phyloP scores from a whole-genome alignment of 1,140 invertebrate species.

The Chelonus insularis region DNA sequence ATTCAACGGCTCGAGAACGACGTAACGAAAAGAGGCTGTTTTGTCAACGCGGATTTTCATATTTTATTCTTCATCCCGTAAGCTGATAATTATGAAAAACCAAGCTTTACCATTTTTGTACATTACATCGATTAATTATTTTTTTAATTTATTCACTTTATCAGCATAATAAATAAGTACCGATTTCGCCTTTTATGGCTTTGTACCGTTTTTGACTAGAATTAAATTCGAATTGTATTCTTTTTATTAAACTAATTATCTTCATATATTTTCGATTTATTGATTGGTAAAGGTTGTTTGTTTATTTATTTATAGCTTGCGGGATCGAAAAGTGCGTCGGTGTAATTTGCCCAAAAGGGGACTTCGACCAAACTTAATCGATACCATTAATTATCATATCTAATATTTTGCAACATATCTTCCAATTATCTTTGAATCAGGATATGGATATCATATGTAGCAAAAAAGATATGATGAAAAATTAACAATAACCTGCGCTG shows the following conservation, averaged over 20 bases:
- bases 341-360: constrained; percentile 59
- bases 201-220: too few relatives aligned
- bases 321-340: constrained; percentile 54
- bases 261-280: too few relatives aligned
- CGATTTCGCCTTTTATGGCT: too few relatives aligned
- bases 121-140: too few relatives aligned
- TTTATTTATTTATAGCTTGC: constrained; percentile 24
- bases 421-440: constrained; percentile 11
- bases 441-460: constrained; percentile 21
- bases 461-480: constrained; percentile 37
- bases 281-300: not conserved
- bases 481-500: constrained; percentile 56
- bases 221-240: constrained; percentile 8
- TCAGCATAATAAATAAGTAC: too few relatives aligned
- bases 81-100: too few relatives aligned
- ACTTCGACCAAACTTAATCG: constrained; percentile 59
- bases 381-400: constrained; percentile 51
- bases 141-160: too few relatives aligned
- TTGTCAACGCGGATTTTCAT: constrained; percentile 55
- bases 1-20: constrained; percentile 32
- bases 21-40: constrained; percentile 60
- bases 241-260: constrained; percentile 19
- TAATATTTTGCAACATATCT: constrained; percentile 21
- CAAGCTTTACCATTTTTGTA: too few relatives aligned
- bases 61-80: constrained; percentile 3